Base-by-base conservation (phyloP, 1,140 invertebrate genomes). In the Babylonia areolata region DNA sequence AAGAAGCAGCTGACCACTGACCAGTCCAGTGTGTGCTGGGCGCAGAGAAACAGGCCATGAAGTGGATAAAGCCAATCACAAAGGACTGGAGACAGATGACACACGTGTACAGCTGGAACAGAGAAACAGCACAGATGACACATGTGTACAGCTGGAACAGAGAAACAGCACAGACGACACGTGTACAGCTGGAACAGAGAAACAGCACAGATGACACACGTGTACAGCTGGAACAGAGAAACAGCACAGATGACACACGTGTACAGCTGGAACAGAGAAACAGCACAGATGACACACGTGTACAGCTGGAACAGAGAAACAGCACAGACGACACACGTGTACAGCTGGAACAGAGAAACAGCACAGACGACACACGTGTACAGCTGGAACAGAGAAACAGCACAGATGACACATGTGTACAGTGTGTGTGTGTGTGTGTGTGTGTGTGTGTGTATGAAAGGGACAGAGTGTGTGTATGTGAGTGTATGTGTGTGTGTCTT, bases 291-390 rank as follows among this genome's bases (percentile, higher is more conserved):
- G n/a, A n/a, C n/a, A n/a, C n/a, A n/a, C n/a, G n/a, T n/a, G n/a
- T n/a, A n/a, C n/a, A n/a, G n/a, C n/a, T n/a, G 46, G 20, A 20
- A 51, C 9, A 51, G 46, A 51, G 20, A 51, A 51, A 51, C 9
- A 51, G 46, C 6, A 69, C 98, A 99, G 93, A 99, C 97, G 77
- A 97, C 95, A 79, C 98, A 99, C 91, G 99, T 99, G 94, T 99
- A 99, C 93, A 99, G 97, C 98, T 99, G 95, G 83, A 93, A 97
- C 5, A 51, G 20, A 40, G n/a, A n/a, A n/a, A n/a, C n/a, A n/a
- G n/a, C n/a, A 69, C 98, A 99, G 93, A 99, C 97, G 77, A 97
- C 95, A 79, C 98, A 99, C 91, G 99, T 99, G 94, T 99, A 99
- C 93, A 99, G 97, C 98, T 99, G 95, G 83, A 93, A 97, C 5